Evolutionary conservation across 1,140 invertebrate species (phyloP).

Genomic region (Phthorimaea operculella): DNA sequence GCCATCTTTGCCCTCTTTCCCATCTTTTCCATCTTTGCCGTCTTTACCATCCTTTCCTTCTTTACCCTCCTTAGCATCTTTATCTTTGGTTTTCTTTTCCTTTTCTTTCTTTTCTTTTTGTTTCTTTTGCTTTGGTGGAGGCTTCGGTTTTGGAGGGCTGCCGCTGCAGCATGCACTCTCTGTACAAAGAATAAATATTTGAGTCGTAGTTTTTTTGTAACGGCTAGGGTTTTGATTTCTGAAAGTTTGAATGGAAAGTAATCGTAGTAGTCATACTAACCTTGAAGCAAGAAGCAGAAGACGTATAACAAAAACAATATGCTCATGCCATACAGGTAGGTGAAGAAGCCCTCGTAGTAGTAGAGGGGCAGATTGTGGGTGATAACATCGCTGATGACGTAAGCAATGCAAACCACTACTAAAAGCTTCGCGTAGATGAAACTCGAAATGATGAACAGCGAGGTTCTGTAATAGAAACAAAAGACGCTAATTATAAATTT

Average conservation of each 20-base stretch:
- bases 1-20: conserved; percentile 67
- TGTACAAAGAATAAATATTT: conserved; percentile 18
- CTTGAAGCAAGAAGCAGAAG: conserved; percentile 94
- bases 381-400: conserved; percentile 92
- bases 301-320: conserved; percentile 96
- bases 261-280: conserved; percentile 38
- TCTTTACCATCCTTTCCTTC: conserved; percentile 70
- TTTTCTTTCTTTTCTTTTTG: conserved; percentile 79
- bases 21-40: conserved; percentile 69
- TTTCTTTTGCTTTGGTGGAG: conserved; percentile 78
- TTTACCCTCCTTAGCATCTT: conserved; percentile 69
- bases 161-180: conserved; percentile 85
- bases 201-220: no score
- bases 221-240: no score
- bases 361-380: conserved; percentile 89
- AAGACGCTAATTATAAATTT: neutral
- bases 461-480: conserved; percentile 78
- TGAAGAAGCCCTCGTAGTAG: conserved; percentile 97
- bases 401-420: conserved; percentile 91
- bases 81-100: conserved; percentile 71
- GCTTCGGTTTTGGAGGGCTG: conserved; percentile 74
- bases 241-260: neutral
- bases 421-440: conserved; percentile 93
- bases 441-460: conserved; percentile 93
- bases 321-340: conserved; percentile 94